Base-by-base conservation (phyloP, 2,888 invertebrate species). In the Endotricha flammealis region DNA sequence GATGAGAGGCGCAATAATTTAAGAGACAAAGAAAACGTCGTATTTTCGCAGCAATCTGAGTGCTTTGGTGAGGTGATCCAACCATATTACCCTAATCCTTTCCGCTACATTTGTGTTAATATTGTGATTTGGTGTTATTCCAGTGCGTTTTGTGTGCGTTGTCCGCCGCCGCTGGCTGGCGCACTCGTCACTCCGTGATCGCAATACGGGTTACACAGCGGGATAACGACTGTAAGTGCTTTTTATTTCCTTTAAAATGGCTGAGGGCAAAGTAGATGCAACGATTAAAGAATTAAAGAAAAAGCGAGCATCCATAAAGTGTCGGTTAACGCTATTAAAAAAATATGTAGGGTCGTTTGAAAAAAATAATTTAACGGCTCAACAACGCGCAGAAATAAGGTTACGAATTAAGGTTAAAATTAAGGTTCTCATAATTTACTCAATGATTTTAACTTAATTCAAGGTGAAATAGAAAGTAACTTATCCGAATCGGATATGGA, bases 121-220 rank as follows among this genome's bases (percentile, higher is more conserved):
- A 29, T 17, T 29, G 29, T 29, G 36, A 20, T 10, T 29, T 29
- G 16, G 16, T 29, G n/a, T 9, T 9, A 17, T 29, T 29, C 17
- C 29, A 29, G 29, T 16, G 29, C 6, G 3, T 16, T 29, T 16
- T 29, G 29, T 17, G 8, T 29, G 10, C 29, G 16, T 29, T 9
- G 8, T 29, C 17, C 9, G 16, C 16, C 29, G 14, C 5, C 4
- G 7, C 9, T 25, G 24, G 24, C n/a, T 9, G n/a, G 9, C 10
- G 24, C 24, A 9, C n/a, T n/a, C n/a, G n/a, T n/a, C n/a, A n/a
- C 10, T 3, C 9, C 10, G 10, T 10, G 4, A 25, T 9, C 7
- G 2, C 17, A 10, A 2, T 6, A n/a, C 12, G 1, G 8, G 6
- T 3, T 3, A 14, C 7, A 6, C 4, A 10, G 10, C 16, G 4